Percentiles rank a stretch among this genome's conserved stretches.
These are phyloP conservation scores for Lithophane socia DNA, from an alignment of 2,888 invertebrate species.

Conservation along the genomic window DNA sequence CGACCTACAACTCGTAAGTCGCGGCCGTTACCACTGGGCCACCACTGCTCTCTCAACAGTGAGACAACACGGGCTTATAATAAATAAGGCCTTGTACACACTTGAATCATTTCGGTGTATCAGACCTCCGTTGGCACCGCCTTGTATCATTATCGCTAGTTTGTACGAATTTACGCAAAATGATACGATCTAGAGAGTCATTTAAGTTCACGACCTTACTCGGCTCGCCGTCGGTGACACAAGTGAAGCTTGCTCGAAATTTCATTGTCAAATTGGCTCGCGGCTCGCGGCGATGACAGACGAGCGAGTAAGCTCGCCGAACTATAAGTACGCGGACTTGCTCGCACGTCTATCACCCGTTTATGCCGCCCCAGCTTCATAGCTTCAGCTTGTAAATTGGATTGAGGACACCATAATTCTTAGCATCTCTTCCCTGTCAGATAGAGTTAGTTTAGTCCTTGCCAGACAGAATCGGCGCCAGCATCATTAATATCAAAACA, in stretches of 20 bases:
- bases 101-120: not conserved
- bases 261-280: too few relatives aligned
- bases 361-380: not conserved
- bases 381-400: not conserved
- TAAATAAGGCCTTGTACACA: not conserved
- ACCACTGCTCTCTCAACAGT: too few relatives aligned
- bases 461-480: constrained; percentile 31
- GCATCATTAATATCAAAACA: constrained; percentile 43
- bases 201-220: not conserved
- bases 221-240: too few relatives aligned
- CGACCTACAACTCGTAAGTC: too few relatives aligned
- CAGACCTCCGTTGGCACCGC: not conserved
- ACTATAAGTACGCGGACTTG: too few relatives aligned
- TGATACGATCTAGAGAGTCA: not conserved
- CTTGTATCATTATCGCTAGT: not conserved
- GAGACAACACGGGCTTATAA: too few relatives aligned
- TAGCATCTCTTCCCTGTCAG: too few relatives aligned
- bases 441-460: constrained; percentile 6
- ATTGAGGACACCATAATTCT: not conserved
- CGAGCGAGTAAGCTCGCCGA: too few relatives aligned
- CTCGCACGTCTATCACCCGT: too few relatives aligned
- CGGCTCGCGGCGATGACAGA: too few relatives aligned
- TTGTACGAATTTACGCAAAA: not conserved
- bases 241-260: too few relatives aligned
- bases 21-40: too few relatives aligned